phyloP scores from a whole-genome alignment of 2,888 invertebrate genomes.

The Entomobrya proxima region DNA sequence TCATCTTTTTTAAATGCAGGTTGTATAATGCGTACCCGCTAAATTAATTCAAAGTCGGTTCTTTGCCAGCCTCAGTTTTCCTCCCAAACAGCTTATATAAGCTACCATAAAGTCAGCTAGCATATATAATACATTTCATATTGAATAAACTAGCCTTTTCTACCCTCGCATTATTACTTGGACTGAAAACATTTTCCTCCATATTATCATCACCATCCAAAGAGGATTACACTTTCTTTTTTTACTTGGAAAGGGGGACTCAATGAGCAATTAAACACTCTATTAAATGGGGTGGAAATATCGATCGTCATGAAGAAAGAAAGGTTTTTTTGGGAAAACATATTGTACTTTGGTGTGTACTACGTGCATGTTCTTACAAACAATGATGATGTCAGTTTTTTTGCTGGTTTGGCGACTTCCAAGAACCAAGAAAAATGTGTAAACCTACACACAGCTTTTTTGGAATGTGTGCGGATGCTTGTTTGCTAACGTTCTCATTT shows the following conservation, averaged over 20 bases:
- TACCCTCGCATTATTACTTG: too few relatives aligned
- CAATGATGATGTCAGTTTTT: neutral
- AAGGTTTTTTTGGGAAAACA: neutral
- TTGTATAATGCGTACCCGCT: too few relatives aligned
- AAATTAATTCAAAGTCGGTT: too few relatives aligned
- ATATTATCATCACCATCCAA: slow-evolving; percentile 1
- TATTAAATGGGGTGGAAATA: slow-evolving; percentile 62
- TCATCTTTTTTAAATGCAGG: too few relatives aligned
- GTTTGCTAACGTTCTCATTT: neutral
- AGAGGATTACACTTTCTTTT: slow-evolving; percentile 24
- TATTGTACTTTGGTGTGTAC: neutral
- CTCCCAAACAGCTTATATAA: too few relatives aligned
- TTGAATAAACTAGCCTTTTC: neutral
- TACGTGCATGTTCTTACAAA: neutral
- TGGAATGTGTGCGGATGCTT: neutral
- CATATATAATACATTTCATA: neutral
- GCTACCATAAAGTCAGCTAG: too few relatives aligned
- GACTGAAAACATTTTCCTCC: neutral
- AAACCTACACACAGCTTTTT: neutral
- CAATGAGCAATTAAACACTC: slow-evolving; percentile 55
- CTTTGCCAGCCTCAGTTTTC: too few relatives aligned
- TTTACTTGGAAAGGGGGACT: slow-evolving; percentile 13
- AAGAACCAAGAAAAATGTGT: neutral
- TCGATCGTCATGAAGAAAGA: slow-evolving; percentile 15
- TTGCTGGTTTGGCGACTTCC: neutral